These are phyloP conservation scores for Lindbergichthys nudifrons DNA, from an alignment of 2,797 vertebrate species.

Conservation along the genomic window DNA sequence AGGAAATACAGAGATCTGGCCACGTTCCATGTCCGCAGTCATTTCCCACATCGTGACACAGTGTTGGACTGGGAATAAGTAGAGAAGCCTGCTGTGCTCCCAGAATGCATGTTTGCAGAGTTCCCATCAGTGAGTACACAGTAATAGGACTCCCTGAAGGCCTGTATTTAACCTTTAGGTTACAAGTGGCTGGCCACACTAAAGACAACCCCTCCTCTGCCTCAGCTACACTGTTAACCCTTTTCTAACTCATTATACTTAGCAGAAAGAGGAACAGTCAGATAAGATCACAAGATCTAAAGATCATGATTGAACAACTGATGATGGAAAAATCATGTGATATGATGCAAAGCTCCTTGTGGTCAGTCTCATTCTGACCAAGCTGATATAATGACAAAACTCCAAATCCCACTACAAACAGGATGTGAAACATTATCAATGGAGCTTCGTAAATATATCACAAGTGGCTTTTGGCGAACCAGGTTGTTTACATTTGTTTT, in stretches of 20 bases:
- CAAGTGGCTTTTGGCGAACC: not conserved
- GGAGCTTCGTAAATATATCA: not conserved
- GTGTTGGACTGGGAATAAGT: slow-evolving; percentile 78
- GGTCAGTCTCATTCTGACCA: not conserved
- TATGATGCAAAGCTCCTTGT: not conserved
- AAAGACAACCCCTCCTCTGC: slow-evolving; percentile 36
- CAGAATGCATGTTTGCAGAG: slow-evolving; percentile 82
- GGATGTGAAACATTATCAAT: not conserved
- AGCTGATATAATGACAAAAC: not conserved
- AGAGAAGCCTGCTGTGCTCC: slow-evolving; percentile 79
- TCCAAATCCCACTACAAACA: not conserved
- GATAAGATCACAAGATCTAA: slow-evolving; percentile 6
- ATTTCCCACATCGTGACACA: slow-evolving; percentile 82
- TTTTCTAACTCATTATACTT: slow-evolving; percentile 48
- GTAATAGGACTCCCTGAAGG: slow-evolving; percentile 81
- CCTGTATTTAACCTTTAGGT: slow-evolving; percentile 81
- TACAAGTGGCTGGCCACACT: slow-evolving; percentile 75
- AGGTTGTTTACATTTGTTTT: not conserved
- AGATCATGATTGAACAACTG: slow-evolving; percentile 1
- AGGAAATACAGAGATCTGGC: slow-evolving; percentile 71
- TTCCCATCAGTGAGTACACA: slow-evolving; percentile 85
- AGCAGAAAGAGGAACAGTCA: slow-evolving; percentile 11
- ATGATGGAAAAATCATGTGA: not conserved
- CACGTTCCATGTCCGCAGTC: slow-evolving; percentile 71
- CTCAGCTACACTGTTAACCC: slow-evolving; percentile 63